Evolutionary conservation across 2,888 invertebrate genomes (phyloP), one percentile per base, ranked within the genome.

Genomic region (Tuberolachnus salignus): DNA sequence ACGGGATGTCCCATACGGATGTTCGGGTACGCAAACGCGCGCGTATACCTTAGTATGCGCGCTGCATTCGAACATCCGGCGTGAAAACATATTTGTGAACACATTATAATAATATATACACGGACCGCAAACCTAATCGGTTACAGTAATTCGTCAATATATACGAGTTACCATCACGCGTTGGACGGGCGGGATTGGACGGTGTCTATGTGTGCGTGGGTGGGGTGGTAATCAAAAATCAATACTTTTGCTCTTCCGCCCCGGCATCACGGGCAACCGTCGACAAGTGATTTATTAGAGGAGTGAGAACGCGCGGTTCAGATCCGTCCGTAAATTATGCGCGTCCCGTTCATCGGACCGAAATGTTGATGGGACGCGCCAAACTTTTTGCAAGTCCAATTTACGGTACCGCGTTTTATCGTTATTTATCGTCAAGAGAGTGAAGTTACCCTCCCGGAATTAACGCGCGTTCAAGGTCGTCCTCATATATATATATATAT

Each of bases 341-440:
- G 19, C 57, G 19, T n/a, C n/a, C 46, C 42, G 74, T 63, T 42
- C 44, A 34, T 75, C 67, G 59, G 55, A 42, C 26, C 21, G 21
- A 69, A 78, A 78, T 21, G 75, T 69, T 78, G 67, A 78, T 59
- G 75, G 34, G n/a, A n/a, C n/a, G 67, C 67, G 59, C 49, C 59
- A 59, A 78, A 78, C 67, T 78, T 78, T 78, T 78, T 64, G 57
- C 59, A 34, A 67, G 66, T 69, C 34, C 67, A 42, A 78, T 67
- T 69, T 49, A 16, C 67, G 67, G 34, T 49, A 26, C 34, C 34
- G 34, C 26, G 21, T 67, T 78, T 78, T 59, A 49, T 67, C 75
- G 75, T 78, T 75, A 67, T 75, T 75, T 75, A 75, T 75, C 26
- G 57, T 66, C 66, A 34, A 55, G 16, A 55, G 16, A 16, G 26